Evolutionary conservation across 1,140 invertebrate species (phyloP).

Genomic region (Drosophila burlai): DNA sequence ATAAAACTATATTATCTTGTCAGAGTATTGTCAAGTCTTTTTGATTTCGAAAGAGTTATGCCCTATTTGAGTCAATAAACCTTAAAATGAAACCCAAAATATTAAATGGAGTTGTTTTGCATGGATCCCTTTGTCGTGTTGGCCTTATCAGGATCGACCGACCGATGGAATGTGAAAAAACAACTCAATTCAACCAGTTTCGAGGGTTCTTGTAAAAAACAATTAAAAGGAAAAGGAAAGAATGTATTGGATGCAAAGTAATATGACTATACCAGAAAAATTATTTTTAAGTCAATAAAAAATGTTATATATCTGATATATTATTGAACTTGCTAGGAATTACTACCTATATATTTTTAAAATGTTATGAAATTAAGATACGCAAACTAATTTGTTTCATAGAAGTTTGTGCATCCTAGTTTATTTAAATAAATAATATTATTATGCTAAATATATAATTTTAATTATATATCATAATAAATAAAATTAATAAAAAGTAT

Average conservation of each 20-base stretch:
- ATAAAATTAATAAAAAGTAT: too few relatives aligned
- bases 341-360: too few relatives aligned
- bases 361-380: too few relatives aligned
- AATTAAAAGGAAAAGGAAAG: neutral
- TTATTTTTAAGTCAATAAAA: too few relatives aligned
- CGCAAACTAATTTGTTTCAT: too few relatives aligned
- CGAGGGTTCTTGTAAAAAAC: neutral
- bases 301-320: too few relatives aligned
- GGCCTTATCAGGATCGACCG: slow-evolving; percentile 36
- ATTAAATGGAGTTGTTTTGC: slow-evolving; percentile 74
- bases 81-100: slow-evolving; percentile 47
- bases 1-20: too few relatives aligned
- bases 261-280: neutral
- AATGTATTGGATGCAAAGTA: neutral
- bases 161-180: slow-evolving; percentile 20
- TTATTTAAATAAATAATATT: too few relatives aligned
- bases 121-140: slow-evolving; percentile 58
- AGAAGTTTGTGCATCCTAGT: too few relatives aligned
- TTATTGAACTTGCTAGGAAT: too few relatives aligned
- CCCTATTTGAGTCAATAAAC: slow-evolving; percentile 54
- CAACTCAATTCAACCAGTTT: slow-evolving; percentile 29
- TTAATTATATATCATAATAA: too few relatives aligned
- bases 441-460: too few relatives aligned
- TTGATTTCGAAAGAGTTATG: neutral
- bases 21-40: neutral